Conservation (phyloP, 2,113 vertebrate genomes). For the Siphamia tubifer region DNA sequence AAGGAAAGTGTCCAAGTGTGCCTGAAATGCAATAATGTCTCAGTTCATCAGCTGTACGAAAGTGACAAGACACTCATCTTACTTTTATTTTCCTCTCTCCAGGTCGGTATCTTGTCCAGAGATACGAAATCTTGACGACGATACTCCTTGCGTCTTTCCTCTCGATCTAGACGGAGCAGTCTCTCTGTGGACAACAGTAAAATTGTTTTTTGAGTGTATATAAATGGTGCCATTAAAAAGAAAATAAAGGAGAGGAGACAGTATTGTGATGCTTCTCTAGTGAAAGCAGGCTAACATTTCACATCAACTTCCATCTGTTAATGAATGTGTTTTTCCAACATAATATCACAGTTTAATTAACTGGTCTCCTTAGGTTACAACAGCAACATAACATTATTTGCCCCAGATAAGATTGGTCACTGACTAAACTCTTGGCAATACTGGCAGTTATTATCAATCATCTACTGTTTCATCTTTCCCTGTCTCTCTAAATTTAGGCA, state of each 20-base stretch:
- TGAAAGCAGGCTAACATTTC: too few species aligned
- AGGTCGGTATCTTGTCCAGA: constrained; percentile 85
- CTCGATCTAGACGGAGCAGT: constrained; percentile 86
- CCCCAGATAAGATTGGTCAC: not conserved
- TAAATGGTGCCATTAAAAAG: not conserved
- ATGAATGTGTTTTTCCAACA: too few species aligned
- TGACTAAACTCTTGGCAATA: not conserved
- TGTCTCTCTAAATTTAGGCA: not conserved
- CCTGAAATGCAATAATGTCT: not conserved
- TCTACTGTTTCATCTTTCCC: not conserved
- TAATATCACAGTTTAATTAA: too few species aligned
- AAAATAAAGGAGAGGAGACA: not conserved
- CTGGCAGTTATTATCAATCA: not conserved
- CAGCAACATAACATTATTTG: not conserved
- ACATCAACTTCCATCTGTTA: not conserved
- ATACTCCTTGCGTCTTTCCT: constrained; percentile 93
- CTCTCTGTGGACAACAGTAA: constrained; percentile 80
- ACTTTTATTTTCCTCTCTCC: constrained; percentile 81
- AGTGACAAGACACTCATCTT: constrained; percentile 62
- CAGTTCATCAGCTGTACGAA: not conserved
- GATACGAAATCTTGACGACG: constrained; percentile 80
- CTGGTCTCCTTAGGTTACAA: too few species aligned
- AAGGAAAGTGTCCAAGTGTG: too few species aligned
- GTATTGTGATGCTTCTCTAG: too few species aligned
- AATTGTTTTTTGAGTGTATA: not conserved